Conservation (phyloP, 2,888 invertebrate species). For the Halictus quadricinctus region DNA sequence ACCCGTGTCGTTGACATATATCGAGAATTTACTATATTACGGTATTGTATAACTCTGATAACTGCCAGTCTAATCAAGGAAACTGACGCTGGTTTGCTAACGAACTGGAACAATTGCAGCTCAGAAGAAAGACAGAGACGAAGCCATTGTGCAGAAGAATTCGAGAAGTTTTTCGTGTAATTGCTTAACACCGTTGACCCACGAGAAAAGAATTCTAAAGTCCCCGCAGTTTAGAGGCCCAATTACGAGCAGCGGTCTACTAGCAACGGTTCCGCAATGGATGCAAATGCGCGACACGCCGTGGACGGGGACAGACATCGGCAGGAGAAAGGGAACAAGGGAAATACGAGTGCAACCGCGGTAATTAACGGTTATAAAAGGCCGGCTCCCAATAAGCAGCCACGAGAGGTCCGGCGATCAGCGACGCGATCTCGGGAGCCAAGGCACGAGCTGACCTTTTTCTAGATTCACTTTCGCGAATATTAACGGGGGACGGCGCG, state of each 20-base stretch:
- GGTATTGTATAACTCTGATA: background rate
- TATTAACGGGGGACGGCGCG: slow-evolving; percentile 28
- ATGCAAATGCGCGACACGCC: slow-evolving; percentile 37
- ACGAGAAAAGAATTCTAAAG: slow-evolving; percentile 47
- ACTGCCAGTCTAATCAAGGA: background rate
- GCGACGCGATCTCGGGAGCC: slow-evolving; percentile 36
- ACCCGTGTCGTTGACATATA: too few species aligned
- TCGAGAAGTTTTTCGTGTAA: background rate
- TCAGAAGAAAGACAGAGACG: background rate
- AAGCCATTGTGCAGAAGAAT: background rate
- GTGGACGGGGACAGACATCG: slow-evolving; percentile 3
- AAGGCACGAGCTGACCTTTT: slow-evolving; percentile 58
- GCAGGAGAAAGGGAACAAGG: slow-evolving; percentile 36
- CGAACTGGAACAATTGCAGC: background rate
- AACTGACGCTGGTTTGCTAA: background rate
- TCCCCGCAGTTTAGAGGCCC: slow-evolving; percentile 33
- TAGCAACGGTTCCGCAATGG: slow-evolving; percentile 36
- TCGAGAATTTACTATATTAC: too few species aligned
- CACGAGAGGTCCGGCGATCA: slow-evolving; percentile 25
- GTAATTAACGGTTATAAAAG: slow-evolving; percentile 65
- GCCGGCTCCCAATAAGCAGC: slow-evolving; percentile 46
- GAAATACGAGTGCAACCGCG: slow-evolving; percentile 49
- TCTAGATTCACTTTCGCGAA: slow-evolving; percentile 53
- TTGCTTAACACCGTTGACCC: slow-evolving; percentile 49
- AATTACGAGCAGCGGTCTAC: slow-evolving; percentile 46